phyloP scores from a whole-genome alignment of 2,113 vertebrate species.

The Strix aluco region DNA sequence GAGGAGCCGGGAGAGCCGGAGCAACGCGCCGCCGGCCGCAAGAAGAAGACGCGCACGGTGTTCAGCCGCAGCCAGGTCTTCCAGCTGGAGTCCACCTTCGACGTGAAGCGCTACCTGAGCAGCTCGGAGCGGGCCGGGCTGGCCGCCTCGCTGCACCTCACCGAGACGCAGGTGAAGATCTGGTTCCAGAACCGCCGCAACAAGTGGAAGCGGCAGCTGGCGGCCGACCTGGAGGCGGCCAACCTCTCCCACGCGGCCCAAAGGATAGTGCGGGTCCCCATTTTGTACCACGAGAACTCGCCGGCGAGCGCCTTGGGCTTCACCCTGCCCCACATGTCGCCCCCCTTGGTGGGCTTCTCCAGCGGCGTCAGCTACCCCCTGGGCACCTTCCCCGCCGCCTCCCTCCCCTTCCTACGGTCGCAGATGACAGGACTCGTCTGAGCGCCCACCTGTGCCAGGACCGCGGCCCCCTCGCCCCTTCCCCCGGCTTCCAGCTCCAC shows the following conservation, averaged over 20 bases:
- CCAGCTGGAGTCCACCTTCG: conserved; percentile 97
- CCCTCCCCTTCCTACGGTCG: conserved; percentile 84
- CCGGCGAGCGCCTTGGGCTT: conserved; percentile 73
- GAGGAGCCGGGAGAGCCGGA: conserved; percentile 53
- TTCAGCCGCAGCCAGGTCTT: conserved; percentile 95
- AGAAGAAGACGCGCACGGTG: conserved; percentile 97
- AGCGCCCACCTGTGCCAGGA: conserved; percentile 32
- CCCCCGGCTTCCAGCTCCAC: neutral
- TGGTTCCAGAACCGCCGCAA: conserved; percentile 99
- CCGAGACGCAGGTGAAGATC: conserved; percentile 98
- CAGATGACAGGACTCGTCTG: conserved; percentile 91
- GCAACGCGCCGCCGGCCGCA: conserved; percentile 74
- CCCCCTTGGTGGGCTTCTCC: conserved; percentile 79
- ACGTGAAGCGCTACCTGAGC: conserved; percentile 98
- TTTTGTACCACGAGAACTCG: conserved; percentile 89
- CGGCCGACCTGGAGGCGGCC: conserved; percentile 87
- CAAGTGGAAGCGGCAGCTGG: conserved; percentile 93
- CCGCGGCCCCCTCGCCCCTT: neutral
- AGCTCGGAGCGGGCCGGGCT: conserved; percentile 96
- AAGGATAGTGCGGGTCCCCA: conserved; percentile 89
- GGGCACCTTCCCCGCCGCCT: conserved; percentile 81
- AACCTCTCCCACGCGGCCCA: conserved; percentile 82
- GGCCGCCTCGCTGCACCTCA: conserved; percentile 90
- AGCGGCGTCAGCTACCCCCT: conserved; percentile 82
- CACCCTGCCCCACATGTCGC: conserved; percentile 77